phyloP scores from a whole-genome alignment of 2,113 vertebrate species.

The Lophochroa leadbeateri region DNA sequence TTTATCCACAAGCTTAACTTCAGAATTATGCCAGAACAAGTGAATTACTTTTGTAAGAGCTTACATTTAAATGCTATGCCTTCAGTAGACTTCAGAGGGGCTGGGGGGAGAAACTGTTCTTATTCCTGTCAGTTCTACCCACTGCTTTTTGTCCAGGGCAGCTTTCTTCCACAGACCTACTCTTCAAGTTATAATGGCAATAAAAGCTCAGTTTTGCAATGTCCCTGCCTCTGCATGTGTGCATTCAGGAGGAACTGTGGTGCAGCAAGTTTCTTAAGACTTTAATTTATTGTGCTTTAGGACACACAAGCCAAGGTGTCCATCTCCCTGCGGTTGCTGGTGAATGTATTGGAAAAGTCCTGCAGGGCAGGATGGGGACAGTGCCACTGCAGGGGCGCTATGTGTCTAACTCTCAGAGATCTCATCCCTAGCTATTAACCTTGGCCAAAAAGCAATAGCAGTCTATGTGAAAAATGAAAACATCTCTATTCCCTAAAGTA shows the following conservation, averaged over 20 bases:
- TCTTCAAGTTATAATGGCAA: neutral
- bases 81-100: neutral
- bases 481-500: neutral
- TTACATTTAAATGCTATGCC: neutral
- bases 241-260: neutral
- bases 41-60: neutral
- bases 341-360: neutral
- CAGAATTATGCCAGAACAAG: neutral
- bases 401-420: rapidly evolving
- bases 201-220: neutral
- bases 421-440: neutral
- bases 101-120: neutral
- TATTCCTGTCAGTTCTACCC: neutral
- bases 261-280: neutral
- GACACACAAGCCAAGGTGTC: neutral
- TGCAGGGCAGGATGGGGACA: rapidly evolving
- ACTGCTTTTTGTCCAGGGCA: neutral
- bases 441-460: neutral
- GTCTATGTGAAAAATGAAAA: neutral
- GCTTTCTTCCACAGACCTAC: neutral
- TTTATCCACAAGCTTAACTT: neutral
- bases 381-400: neutral
- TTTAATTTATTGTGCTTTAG: neutral
- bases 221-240: neutral
- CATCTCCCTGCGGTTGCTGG: neutral